Evolutionary conservation across 2,113 vertebrate species (phyloP).

Genomic region (Heliornis fulica): DNA sequence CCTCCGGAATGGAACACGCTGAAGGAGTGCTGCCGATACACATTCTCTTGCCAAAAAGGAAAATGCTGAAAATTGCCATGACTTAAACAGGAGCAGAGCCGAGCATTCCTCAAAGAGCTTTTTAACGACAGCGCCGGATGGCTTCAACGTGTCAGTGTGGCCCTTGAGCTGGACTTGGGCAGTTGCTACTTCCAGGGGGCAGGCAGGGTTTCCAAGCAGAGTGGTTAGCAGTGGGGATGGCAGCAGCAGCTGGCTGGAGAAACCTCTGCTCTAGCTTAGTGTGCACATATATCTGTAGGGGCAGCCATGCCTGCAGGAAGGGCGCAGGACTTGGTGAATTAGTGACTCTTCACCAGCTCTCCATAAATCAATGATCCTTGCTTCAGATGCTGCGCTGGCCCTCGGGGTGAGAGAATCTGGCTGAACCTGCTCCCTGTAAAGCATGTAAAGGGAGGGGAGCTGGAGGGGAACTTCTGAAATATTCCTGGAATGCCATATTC

Average conservation of each 20-base stretch:
- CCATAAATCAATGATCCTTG: background rate
- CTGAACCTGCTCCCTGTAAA: background rate
- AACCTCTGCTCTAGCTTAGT: background rate
- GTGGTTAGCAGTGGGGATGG: background rate
- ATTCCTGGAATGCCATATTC: background rate
- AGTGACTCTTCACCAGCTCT: background rate
- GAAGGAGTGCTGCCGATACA: background rate
- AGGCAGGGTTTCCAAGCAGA: background rate
- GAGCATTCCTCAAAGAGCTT: background rate
- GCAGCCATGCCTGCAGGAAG: background rate
- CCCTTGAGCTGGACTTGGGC: background rate
- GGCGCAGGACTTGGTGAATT: background rate
- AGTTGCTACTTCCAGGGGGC: background rate
- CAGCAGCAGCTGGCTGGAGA: background rate
- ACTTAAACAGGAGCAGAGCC: background rate
- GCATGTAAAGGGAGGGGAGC: background rate
- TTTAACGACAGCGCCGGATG: background rate
- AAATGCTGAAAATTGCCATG: background rate
- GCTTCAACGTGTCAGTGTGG: background rate
- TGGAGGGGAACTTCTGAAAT: background rate
- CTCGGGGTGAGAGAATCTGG: background rate
- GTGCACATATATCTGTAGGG: fast-evolving
- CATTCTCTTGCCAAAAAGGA: background rate
- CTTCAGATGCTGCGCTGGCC: background rate
- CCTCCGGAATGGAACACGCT: fast-evolving